Percentiles rank a stretch among this genome's conserved stretches.
phyloP scores from a whole-genome alignment of 2,113 vertebrate species.

The Rissa tridactyla region DNA sequence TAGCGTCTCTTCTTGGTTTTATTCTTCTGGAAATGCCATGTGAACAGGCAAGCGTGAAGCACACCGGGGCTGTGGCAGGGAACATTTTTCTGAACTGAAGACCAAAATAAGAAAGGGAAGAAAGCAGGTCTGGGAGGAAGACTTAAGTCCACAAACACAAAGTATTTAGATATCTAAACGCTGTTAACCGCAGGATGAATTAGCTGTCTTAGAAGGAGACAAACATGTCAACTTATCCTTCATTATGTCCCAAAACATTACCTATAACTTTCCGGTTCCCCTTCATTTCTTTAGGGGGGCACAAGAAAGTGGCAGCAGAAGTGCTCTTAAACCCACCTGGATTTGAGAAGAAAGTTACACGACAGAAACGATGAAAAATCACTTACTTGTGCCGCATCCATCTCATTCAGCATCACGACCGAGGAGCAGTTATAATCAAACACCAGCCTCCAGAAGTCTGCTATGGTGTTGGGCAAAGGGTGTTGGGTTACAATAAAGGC shows the following conservation, averaged over 20 bases:
- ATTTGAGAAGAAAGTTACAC: neutral
- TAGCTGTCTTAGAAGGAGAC: neutral
- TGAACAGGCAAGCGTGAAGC: neutral
- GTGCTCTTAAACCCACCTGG: neutral
- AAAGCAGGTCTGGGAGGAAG: neutral
- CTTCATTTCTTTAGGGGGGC: neutral
- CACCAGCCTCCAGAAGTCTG: slow-evolving; percentile 98
- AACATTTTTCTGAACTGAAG: neutral
- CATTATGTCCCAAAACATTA: neutral
- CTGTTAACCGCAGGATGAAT: neutral
- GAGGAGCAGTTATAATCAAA: slow-evolving; percentile 99
- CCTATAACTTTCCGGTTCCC: neutral
- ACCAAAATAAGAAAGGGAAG: neutral
- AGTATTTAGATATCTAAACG: neutral
- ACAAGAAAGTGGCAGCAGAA: neutral
- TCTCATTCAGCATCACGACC: slow-evolving; percentile 96
- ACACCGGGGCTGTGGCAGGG: neutral
- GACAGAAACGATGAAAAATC: neutral
- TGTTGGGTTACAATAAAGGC: slow-evolving; percentile 98
- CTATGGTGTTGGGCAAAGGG: slow-evolving; percentile 93
- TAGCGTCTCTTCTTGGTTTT: neutral
- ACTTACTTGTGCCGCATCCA: slow-evolving; percentile 91
- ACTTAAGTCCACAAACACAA: neutral
- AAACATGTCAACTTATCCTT: neutral
- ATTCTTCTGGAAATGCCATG: neutral